Evolutionary conservation across 2,888 invertebrate genomes (phyloP).

Genomic region (Druceiella hillmani): DNA sequence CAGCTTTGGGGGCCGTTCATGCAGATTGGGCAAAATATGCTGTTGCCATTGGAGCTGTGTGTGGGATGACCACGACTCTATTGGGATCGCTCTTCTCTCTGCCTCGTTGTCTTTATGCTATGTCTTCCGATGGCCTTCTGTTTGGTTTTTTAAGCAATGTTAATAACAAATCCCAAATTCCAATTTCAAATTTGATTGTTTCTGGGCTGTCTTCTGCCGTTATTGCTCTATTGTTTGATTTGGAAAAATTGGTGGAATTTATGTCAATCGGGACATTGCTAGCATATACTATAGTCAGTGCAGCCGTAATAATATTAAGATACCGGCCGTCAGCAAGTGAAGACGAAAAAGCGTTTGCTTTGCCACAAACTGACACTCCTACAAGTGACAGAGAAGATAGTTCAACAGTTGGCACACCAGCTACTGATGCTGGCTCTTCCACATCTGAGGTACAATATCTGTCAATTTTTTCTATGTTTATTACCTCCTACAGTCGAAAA

Average conservation of each 20-base stretch:
- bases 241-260: constrained; percentile 87
- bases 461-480: too few species aligned
- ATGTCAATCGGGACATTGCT: constrained; percentile 89
- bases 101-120: constrained; percentile 83
- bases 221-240: constrained; percentile 80
- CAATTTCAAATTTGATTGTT: constrained; percentile 67
- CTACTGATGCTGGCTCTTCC: constrained; percentile 55
- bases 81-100: constrained; percentile 82
- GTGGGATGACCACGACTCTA: constrained; percentile 88
- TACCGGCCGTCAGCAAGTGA: constrained; percentile 59
- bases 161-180: constrained; percentile 74
- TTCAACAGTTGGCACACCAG: constrained; percentile 57
- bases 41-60: constrained; percentile 78
- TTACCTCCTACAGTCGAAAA: too few species aligned
- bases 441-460: constrained; percentile 53
- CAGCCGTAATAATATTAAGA: constrained; percentile 80
- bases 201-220: constrained; percentile 72
- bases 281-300: constrained; percentile 89
- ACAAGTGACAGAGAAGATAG: constrained; percentile 55
- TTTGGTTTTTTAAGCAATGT: constrained; percentile 76
- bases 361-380: constrained; percentile 47
- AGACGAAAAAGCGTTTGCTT: constrained; percentile 43
- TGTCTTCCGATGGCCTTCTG: constrained; percentile 84
- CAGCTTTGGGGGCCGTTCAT: constrained; percentile 69
- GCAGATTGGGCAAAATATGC: constrained; percentile 81